These are phyloP conservation scores for Zaprionus camerounensis DNA, from an alignment of 1,140 invertebrate genomes.

Conservation along the genomic window DNA sequence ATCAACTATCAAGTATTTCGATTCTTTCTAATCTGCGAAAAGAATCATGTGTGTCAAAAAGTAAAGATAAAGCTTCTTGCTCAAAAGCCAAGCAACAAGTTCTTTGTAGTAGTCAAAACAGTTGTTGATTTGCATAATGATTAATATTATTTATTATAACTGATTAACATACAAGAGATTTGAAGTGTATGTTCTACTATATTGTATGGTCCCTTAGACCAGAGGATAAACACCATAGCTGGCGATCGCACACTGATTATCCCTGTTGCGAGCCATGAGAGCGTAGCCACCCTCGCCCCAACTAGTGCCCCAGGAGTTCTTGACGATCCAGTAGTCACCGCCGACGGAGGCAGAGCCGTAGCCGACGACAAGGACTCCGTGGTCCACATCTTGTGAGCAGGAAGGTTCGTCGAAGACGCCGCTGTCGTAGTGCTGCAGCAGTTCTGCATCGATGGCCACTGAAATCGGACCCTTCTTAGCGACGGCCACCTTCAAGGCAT, in stretches of 20 bases:
- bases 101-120: neutral
- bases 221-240: conserved; percentile 17
- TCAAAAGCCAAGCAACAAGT: conserved; percentile 86
- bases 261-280: conserved; percentile 86
- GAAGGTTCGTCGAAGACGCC: conserved; percentile 10
- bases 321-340: conserved; percentile 87
- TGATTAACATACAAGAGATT: no score
- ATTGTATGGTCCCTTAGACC: neutral
- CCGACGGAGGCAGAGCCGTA: conserved; percentile 88
- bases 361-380: conserved; percentile 88
- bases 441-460: conserved; percentile 5
- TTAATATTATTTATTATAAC: conserved; percentile 2
- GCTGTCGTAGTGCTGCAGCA: conserved; percentile 2
- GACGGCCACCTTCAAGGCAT: conserved; percentile 88
- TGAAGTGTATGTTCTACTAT: neutral
- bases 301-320: conserved; percentile 86
- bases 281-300: conserved; percentile 88
- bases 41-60: conserved; percentile 83
- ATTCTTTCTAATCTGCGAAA: no score
- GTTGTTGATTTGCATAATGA: neutral
- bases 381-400: neutral
- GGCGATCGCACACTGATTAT: conserved; percentile 34
- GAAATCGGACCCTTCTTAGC: conserved; percentile 87
- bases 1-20: no score
- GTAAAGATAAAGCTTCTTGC: no score